Percentiles rank a stretch among this genome's conserved stretches.
Evolutionary conservation across 2,113 vertebrate genomes (phyloP).

Genomic region (Eclectus roratus): DNA sequence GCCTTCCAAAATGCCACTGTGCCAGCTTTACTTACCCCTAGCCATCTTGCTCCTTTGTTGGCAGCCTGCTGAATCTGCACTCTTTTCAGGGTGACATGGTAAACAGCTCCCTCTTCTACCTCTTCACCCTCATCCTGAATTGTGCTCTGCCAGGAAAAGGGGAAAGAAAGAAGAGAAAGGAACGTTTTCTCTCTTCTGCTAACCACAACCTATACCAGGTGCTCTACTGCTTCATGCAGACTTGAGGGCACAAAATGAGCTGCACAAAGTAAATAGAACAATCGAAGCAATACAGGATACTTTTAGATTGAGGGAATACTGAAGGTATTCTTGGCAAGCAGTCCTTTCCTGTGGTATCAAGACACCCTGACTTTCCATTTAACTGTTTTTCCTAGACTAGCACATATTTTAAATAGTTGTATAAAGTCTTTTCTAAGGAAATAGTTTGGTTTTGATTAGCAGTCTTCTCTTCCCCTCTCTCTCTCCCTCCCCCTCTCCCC

Average conservation of each 20-base stretch:
- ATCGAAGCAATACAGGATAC: constrained; percentile 7
- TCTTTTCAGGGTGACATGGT: constrained; percentile 93
- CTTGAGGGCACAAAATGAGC: constrained; percentile 10
- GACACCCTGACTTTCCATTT: constrained; percentile 63
- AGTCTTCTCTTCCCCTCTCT: background rate
- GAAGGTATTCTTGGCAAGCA: constrained; percentile 61
- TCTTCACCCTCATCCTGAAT: constrained; percentile 96
- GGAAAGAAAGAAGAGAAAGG: background rate
- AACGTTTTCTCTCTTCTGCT: background rate
- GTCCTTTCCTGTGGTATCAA: constrained; percentile 56
- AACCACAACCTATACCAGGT: constrained; percentile 59
- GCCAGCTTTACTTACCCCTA: constrained; percentile 74
- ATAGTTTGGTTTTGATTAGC: constrained; percentile 52
- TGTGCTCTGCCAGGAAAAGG: constrained; percentile 81
- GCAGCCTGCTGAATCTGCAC: constrained; percentile 95
- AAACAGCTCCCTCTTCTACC: constrained; percentile 94
- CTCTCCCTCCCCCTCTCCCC: background rate
- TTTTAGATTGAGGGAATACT: background rate
- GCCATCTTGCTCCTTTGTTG: constrained; percentile 90
- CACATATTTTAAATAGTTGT: constrained; percentile 66
- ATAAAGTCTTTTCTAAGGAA: constrained; percentile 44
- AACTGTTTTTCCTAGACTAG: constrained; percentile 60
- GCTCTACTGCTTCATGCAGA: background rate
- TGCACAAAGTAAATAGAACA: constrained; percentile 46
- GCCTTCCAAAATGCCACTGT: background rate